A percentile compares a stretch with the other conserved stretches of the same genome.
Evolutionary conservation across 1,140 invertebrate species (phyloP).

Genomic region (Diabrotica virgifera): DNA sequence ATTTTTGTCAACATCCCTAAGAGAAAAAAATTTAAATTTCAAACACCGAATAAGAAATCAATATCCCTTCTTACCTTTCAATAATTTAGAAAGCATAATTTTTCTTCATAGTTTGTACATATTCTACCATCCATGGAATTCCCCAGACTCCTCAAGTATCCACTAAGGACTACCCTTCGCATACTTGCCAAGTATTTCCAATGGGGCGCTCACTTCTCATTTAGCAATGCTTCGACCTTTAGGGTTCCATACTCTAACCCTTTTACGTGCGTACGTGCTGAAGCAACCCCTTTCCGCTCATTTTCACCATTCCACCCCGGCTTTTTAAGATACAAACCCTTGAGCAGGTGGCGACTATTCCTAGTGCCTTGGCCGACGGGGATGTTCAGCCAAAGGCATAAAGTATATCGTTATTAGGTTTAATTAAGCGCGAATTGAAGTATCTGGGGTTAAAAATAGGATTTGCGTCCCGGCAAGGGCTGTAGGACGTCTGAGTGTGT

Average conservation of each 20-base stretch:
- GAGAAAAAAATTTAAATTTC: no score
- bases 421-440: neutral
- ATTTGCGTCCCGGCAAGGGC: no score
- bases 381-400: neutral
- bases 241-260: conserved; percentile 16
- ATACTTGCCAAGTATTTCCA: conserved; percentile 14
- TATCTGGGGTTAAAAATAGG: neutral
- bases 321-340: conserved; percentile 12
- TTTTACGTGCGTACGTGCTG: conserved; percentile 8
- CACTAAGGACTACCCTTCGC: neutral
- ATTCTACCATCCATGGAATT: neutral
- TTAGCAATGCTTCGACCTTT: conserved; percentile 12
- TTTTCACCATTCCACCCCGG: conserved; percentile 7
- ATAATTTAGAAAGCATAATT: no score
- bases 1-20: no score
- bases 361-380: neutral
- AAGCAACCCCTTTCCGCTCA: conserved; percentile 5
- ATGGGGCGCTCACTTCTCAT: conserved; percentile 13
- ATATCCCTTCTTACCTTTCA: no score
- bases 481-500: no score
- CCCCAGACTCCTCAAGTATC: neutral
- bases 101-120: no score
- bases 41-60: no score
- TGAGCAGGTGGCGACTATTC: conserved; percentile 10
- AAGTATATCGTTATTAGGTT: conserved; percentile 1